These are phyloP conservation scores for Pyrocephalus nanus DNA, from an alignment of 2,797 vertebrate genomes.

Conservation along the genomic window DNA sequence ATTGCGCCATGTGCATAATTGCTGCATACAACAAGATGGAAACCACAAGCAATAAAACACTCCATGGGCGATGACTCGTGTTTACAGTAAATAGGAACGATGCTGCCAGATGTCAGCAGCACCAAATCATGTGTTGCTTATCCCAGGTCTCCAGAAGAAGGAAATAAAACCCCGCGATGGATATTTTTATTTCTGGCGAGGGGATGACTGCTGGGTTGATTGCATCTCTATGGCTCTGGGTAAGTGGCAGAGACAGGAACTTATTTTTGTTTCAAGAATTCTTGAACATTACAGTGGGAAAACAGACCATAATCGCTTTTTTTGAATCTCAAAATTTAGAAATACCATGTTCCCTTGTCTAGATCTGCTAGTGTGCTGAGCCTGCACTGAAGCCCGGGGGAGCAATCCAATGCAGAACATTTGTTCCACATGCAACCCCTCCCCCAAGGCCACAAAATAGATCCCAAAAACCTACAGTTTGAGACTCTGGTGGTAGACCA, in stretches of 20 bases:
- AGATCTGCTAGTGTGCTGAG: slow-evolving; percentile 38
- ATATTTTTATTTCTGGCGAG: slow-evolving; percentile 45
- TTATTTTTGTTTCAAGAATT: slow-evolving; percentile 43
- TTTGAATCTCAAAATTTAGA: slow-evolving; percentile 37
- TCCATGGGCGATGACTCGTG: slow-evolving; percentile 59
- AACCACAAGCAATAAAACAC: slow-evolving; percentile 69
- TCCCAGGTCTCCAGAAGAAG: slow-evolving; percentile 61
- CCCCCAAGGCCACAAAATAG: slow-evolving; percentile 18
- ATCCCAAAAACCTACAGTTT: slow-evolving; percentile 17
- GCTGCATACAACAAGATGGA: slow-evolving; percentile 62
- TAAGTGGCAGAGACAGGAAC: slow-evolving; percentile 38
- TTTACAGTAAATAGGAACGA: slow-evolving; percentile 68
- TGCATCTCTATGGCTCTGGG: slow-evolving; percentile 25
- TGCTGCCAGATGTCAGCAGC: slow-evolving; percentile 67
- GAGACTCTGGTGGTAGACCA: slow-evolving; percentile 19
- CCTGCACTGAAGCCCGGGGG: slow-evolving; percentile 5
- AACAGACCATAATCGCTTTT: slow-evolving; percentile 15
- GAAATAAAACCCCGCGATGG: slow-evolving; percentile 56
- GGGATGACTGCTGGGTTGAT: slow-evolving; percentile 30
- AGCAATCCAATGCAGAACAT: slow-evolving; percentile 38
- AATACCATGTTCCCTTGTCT: slow-evolving; percentile 45
- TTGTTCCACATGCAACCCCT: slow-evolving; percentile 52
- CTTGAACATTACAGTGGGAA: slow-evolving; percentile 21
- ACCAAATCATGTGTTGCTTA: slow-evolving; percentile 58
- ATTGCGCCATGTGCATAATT: slow-evolving; percentile 62